Evolutionary conservation across 2,888 invertebrate genomes (phyloP), one percentile per base, ranked within the genome.

Genomic region (Pseudococcus viburni): DNA sequence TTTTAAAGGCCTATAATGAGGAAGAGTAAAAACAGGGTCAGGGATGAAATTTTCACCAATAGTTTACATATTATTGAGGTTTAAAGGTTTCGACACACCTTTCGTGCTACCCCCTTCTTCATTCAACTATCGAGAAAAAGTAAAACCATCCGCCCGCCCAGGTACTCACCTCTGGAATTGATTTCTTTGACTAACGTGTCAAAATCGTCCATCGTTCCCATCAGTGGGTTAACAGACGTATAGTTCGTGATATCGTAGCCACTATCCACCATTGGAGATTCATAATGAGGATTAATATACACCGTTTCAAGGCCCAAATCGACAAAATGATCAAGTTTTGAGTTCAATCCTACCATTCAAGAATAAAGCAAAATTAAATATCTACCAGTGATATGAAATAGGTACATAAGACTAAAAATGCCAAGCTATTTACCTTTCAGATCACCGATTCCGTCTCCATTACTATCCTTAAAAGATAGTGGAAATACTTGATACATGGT

Each of bases 401-500:
- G n/a, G n/a, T n/a, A n/a, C n/a, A n/a, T n/a, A n/a, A n/a, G n/a
- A n/a, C n/a, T n/a, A n/a, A n/a, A n/a, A n/a, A n/a, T n/a, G n/a
- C 46, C 46, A 46, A 7, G 92, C 91, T 98, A 98, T 98, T 98
- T 26, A 77, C 77, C 77, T 77, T 33, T 33, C 0, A 77, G 17
- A 77, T 77, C 77, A 39, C 77, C 77, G 39, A 95, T 93, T 26
- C 97, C 98, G 91, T 97, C 96, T 0, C 94, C 95, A 91, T 96
- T 92, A n/a, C 94, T 94, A 91, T 98, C 98, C 91, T 94, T 94
- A 92, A 96, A 97, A 0, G 97, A 96, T 88, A 96, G 93, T 0
- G 96, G 95, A 91, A 96, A 96, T 89, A 97, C 95, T 92, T 97
- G 96, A 92, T 98, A 98, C 86, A 97, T 93, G 8, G 94, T 93